Percentiles rank a stretch among this genome's conserved stretches.
These are phyloP conservation scores for Brachionichthys hirsutus DNA, from an alignment of 2,113 vertebrate genomes.

Conservation along the genomic window DNA sequence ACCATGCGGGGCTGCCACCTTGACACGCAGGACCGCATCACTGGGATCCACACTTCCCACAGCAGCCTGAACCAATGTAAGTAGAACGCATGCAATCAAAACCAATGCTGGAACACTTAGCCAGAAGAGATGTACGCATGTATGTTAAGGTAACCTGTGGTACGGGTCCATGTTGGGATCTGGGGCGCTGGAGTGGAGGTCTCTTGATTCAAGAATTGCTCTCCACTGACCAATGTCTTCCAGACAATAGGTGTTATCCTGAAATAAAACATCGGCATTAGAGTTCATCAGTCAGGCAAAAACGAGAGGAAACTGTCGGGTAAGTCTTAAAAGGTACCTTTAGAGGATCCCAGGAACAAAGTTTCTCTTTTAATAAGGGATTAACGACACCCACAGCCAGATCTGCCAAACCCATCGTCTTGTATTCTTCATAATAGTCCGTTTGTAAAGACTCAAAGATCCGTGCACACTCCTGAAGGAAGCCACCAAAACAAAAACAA, in stretches of 20 bases:
- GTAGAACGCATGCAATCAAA: neutral
- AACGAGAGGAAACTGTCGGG: neutral
- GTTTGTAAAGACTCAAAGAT: constrained; percentile 91
- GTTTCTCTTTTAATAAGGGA: constrained; percentile 90
- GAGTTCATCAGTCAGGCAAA: neutral
- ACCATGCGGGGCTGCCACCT: constrained; percentile 93
- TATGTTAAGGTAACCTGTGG: constrained; percentile 80
- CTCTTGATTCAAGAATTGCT: constrained; percentile 87
- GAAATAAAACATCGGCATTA: constrained; percentile 11
- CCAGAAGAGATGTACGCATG: neutral
- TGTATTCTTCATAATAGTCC: constrained; percentile 93
- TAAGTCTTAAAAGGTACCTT: constrained; percentile 73
- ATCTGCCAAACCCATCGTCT: constrained; percentile 87
- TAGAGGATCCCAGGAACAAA: constrained; percentile 91
- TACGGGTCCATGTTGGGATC: constrained; percentile 91
- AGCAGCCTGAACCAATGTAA: constrained; percentile 78
- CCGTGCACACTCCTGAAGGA: constrained; percentile 82
- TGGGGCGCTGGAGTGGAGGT: constrained; percentile 83
- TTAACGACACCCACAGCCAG: constrained; percentile 91
- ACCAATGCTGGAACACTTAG: neutral
- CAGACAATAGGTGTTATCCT: constrained; percentile 88
- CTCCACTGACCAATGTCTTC: constrained; percentile 93
- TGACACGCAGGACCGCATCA: constrained; percentile 82
- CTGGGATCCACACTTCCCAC: constrained; percentile 96
- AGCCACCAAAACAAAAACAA: constrained; percentile 1